Evolutionary conservation across 2,113 vertebrate species (phyloP).

Genomic region (Nycticebus coucang): DNA sequence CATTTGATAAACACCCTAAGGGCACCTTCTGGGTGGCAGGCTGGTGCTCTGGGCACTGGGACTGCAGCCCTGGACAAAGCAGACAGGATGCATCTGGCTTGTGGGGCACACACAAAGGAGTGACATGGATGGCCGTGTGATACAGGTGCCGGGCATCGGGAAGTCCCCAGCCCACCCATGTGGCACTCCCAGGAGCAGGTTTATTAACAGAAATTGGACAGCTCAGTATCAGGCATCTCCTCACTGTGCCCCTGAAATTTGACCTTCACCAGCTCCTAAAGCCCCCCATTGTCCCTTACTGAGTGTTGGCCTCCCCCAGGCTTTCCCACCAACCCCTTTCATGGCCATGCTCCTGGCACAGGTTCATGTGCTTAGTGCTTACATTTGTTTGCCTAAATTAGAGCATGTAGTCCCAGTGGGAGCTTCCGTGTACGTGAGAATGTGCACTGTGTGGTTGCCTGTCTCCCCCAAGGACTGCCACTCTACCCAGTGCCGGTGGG

Average conservation of each 20-base stretch:
- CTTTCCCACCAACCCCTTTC: accelerated
- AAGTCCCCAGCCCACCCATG: background rate
- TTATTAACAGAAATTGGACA: accelerated
- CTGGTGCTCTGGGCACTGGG: background rate
- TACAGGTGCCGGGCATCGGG: background rate
- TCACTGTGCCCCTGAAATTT: accelerated
- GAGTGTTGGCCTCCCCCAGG: accelerated
- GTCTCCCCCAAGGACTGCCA: accelerated
- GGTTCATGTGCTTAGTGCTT: accelerated
- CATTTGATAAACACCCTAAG: background rate
- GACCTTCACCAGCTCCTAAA: background rate
- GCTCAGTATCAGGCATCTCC: accelerated
- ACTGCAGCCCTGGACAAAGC: background rate
- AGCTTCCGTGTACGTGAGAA: accelerated
- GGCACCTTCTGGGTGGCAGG: background rate
- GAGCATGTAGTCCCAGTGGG: accelerated
- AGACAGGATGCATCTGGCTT: background rate
- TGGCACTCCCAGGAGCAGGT: background rate
- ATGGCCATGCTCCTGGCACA: accelerated
- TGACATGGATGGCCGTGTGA: background rate
- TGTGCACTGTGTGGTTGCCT: accelerated
- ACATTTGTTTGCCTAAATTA: background rate
- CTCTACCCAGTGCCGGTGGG: accelerated
- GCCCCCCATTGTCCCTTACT: background rate
- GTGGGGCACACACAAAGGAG: no score